These are phyloP conservation scores for Drosophila obscura DNA, from an alignment of 1,140 invertebrate species.

Conservation along the genomic window DNA sequence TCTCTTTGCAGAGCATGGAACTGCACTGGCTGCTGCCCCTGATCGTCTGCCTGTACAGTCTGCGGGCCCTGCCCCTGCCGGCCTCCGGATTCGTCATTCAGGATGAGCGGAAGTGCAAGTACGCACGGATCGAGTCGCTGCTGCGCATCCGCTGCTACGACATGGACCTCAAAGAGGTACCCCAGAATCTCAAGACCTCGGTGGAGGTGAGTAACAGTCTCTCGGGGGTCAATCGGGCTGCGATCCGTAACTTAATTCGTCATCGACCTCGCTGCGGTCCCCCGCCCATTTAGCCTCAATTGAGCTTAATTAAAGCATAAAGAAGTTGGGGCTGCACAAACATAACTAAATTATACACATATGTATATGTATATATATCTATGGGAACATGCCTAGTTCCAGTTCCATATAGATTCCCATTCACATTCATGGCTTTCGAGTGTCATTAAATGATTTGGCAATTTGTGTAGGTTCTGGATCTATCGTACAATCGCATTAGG, in stretches of 20 bases:
- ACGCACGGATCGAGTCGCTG: conserved; percentile 85
- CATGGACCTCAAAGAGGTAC: conserved; percentile 85
- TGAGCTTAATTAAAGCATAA: conserved; percentile 81
- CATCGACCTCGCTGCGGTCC: conserved; percentile 14
- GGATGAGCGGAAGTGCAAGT: conserved; percentile 83
- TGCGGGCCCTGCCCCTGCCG: conserved; percentile 41
- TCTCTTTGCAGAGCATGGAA: conserved; percentile 69
- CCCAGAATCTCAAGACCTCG: conserved; percentile 84
- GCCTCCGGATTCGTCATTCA: conserved; percentile 56
- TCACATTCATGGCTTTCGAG: conserved; percentile 25
- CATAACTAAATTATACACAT: conserved; percentile 33
- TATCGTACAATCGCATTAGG: conserved; percentile 86
- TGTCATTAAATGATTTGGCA: conserved; percentile 32
- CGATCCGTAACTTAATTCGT: conserved; percentile 64
- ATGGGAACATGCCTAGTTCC: conserved; percentile 6
- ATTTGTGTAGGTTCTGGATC: conserved; percentile 86
- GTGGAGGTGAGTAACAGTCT: conserved; percentile 85
- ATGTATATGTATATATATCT: neutral
- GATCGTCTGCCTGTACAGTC: conserved; percentile 56
- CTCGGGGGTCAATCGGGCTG: conserved; percentile 25
- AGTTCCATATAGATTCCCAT: neutral
- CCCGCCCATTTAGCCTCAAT: conserved; percentile 51
- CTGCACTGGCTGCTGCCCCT: conserved; percentile 64
- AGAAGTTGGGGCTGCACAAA: conserved; percentile 52
- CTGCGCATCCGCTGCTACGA: conserved; percentile 85